phyloP scores from a whole-genome alignment of 2,113 vertebrate species.

The Psittacula cyanocephala region DNA sequence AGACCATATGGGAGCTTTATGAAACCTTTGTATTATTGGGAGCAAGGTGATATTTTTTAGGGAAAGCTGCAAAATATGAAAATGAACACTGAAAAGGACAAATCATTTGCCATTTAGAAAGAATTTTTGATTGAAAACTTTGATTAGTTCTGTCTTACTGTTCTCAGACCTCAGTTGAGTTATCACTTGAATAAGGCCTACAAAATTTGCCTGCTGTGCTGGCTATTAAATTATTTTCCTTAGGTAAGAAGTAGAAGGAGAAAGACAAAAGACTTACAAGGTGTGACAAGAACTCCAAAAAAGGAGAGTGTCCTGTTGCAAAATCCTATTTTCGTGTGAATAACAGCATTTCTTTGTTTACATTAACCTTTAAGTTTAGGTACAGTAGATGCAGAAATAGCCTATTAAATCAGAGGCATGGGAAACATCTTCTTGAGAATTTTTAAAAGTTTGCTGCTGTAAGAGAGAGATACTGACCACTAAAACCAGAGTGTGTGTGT shows the following conservation, averaged over 20 bases:
- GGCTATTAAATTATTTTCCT: background rate
- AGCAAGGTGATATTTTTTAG: background rate
- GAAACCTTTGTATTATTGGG: background rate
- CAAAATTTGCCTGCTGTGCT: background rate
- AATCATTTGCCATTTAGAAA: background rate
- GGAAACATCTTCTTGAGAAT: background rate
- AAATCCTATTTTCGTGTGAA: background rate
- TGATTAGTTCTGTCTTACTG: background rate
- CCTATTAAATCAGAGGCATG: background rate
- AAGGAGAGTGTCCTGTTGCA: background rate
- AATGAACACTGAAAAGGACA: background rate
- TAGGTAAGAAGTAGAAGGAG: background rate
- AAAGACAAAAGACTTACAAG: background rate
- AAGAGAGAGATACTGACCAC: background rate
- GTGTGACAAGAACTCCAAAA: background rate
- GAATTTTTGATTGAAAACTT: background rate
- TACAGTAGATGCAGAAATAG: background rate
- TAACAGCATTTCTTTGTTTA: background rate
- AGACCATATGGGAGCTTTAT: background rate
- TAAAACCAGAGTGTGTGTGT: background rate
- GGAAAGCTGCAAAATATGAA: background rate
- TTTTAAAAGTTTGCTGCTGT: background rate
- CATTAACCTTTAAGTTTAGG: background rate
- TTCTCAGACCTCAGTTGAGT: background rate
- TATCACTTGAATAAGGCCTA: background rate